Evolutionary conservation across 1,140 invertebrate genomes (phyloP).

Genomic region (Philopotamus ludificatus): DNA sequence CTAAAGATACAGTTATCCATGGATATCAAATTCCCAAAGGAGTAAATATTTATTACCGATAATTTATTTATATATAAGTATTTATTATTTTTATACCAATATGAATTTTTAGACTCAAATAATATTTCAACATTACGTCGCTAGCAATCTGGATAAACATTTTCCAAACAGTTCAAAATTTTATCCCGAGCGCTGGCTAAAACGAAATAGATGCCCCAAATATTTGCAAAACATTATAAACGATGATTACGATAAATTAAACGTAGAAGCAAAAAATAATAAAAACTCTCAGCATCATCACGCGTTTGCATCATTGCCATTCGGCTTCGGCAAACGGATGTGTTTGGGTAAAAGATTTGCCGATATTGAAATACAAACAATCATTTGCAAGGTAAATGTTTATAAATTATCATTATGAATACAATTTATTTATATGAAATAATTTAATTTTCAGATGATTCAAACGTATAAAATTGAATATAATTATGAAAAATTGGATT

Average conservation of each 20-base stretch:
- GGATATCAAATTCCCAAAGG: slow-evolving; percentile 87
- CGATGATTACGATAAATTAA: background rate
- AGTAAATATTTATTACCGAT: slow-evolving; percentile 57
- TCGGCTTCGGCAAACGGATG: slow-evolving; percentile 73
- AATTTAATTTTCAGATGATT: slow-evolving; percentile 61
- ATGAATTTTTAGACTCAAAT: slow-evolving; percentile 66
- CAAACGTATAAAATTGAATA: slow-evolving; percentile 66
- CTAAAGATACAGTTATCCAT: slow-evolving; percentile 74
- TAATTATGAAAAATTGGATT: slow-evolving; percentile 63
- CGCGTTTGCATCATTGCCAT: slow-evolving; percentile 69
- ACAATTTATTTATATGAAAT: background rate
- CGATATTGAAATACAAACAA: slow-evolving; percentile 69
- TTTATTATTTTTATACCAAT: background rate
- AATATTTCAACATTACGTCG: slow-evolving; percentile 78
- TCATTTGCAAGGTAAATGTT: slow-evolving; percentile 62
- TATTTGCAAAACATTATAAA: background rate
- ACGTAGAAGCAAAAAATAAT: background rate
- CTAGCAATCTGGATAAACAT: slow-evolving; percentile 72
- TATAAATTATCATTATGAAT: background rate
- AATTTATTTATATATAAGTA: slow-evolving; percentile 9
- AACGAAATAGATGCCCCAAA: slow-evolving; percentile 41
- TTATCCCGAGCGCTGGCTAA: slow-evolving; percentile 76
- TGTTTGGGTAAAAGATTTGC: slow-evolving; percentile 73
- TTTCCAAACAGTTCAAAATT: slow-evolving; percentile 68
- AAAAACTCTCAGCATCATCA: slow-evolving; percentile 47